Evolutionary conservation across 2,797 vertebrate species (phyloP).

Genomic region (Pseudochaenichthys georgianus): DNA sequence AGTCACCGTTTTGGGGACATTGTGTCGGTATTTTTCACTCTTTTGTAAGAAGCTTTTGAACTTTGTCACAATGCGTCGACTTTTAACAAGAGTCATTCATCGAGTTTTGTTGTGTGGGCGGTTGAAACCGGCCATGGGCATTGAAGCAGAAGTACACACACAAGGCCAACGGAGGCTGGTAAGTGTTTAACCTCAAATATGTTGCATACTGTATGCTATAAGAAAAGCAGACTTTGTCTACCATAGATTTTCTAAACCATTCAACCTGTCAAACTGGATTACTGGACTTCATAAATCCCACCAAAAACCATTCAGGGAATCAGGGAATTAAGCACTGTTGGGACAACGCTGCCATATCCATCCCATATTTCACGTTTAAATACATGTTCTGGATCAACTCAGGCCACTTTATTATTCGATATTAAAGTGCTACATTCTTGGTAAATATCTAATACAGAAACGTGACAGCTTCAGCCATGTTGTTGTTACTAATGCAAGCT

Average conservation of each 20-base stretch:
- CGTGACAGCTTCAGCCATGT: neutral
- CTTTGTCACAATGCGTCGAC: conserved; percentile 62
- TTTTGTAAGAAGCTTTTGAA: conserved; percentile 49
- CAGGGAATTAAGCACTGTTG: fast-evolving
- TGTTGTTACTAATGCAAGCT: fast-evolving
- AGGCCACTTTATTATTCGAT: neutral
- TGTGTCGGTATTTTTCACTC: conserved; percentile 35
- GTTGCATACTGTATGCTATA: fast-evolving
- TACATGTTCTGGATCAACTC: neutral
- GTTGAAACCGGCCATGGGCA: conserved; percentile 39
- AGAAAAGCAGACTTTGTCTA: neutral
- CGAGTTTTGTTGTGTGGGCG: conserved; percentile 55
- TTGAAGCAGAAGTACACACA: conserved; percentile 50
- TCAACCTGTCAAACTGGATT: fast-evolving
- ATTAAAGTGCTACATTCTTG: fast-evolving
- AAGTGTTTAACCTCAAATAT: conserved; percentile 24
- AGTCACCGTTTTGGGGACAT: fast-evolving
- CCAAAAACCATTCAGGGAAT: conserved; percentile 9
- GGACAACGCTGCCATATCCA: neutral
- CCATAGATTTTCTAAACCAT: fast-evolving
- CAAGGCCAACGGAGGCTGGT: conserved; percentile 71
- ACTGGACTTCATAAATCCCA: no score
- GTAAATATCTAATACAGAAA: neutral
- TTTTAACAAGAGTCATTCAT: conserved; percentile 67
- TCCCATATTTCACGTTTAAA: neutral